phyloP scores from a whole-genome alignment of 1,140 invertebrate genomes.

The Sesamia nonagrioides region DNA sequence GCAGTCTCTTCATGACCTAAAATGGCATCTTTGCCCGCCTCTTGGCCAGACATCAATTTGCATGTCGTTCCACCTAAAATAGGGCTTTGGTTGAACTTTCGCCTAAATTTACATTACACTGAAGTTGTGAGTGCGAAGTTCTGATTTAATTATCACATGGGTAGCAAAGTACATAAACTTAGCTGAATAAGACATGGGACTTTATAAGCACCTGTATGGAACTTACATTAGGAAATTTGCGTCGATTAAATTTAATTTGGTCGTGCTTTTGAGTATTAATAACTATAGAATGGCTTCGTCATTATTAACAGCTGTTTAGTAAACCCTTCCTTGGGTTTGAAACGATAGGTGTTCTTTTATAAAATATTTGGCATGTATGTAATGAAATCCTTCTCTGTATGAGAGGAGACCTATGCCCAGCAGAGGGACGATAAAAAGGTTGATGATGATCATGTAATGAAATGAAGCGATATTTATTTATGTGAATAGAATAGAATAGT shows the following conservation, averaged over 20 bases:
- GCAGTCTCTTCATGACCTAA: background rate
- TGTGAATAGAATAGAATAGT: too few relatives aligned
- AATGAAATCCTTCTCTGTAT: too few relatives aligned
- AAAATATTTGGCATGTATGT: too few relatives aligned
- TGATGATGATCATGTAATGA: too few relatives aligned
- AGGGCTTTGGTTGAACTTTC: background rate
- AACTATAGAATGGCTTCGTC: background rate
- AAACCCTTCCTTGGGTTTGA: too few relatives aligned
- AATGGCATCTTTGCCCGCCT: constrained; percentile 1
- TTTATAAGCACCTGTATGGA: background rate
- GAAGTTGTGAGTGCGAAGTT: background rate
- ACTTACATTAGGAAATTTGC: background rate
- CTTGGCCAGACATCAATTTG: constrained; percentile 2
- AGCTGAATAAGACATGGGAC: background rate
- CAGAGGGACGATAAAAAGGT: too few relatives aligned
- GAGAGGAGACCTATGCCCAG: too few relatives aligned
- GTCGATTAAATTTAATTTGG: background rate
- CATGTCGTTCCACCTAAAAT: background rate
- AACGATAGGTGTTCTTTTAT: too few relatives aligned
- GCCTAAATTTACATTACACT: background rate
- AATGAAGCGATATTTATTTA: too few relatives aligned
- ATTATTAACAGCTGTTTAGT: background rate
- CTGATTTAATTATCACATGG: constrained; percentile 13
- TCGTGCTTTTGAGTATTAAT: background rate
- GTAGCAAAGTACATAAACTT: background rate